These are phyloP conservation scores for Arion vulgaris DNA, from an alignment of 1,140 invertebrate genomes.

Conservation along the genomic window DNA sequence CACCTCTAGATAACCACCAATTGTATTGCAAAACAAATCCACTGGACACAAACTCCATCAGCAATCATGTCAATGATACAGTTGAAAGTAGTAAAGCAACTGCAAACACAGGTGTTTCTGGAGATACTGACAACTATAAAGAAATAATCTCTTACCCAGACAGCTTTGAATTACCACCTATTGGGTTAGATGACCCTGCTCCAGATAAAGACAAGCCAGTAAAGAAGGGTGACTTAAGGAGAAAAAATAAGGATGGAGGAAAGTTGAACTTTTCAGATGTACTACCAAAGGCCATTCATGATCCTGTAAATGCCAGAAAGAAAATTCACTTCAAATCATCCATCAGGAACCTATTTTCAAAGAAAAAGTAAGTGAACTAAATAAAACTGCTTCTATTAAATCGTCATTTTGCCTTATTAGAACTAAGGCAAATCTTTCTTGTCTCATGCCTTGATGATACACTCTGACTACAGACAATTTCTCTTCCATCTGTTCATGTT, in stretches of 20 bases:
- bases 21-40: no score
- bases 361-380: slow-evolving; percentile 40
- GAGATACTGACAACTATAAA: neutral
- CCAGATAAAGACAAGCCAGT: neutral
- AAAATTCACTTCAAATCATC: slow-evolving; percentile 31
- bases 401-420: no score
- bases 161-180: neutral
- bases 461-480: no score
- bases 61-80: no score
- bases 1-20: neutral
- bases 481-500: no score
- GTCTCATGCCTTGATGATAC: no score
- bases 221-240: neutral
- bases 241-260: slow-evolving; percentile 4
- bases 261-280: neutral
- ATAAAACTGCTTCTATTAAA: no score
- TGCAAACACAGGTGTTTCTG: no score
- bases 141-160: neutral
- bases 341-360: slow-evolving; percentile 36
- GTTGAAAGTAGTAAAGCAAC: neutral
- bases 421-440: no score
- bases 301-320: slow-evolving; percentile 17
- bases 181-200: neutral
- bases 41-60: no score
- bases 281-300: slow-evolving; percentile 8